phyloP scores from a whole-genome alignment of 2,888 invertebrate species.

The Nipponacmea schrenckii region DNA sequence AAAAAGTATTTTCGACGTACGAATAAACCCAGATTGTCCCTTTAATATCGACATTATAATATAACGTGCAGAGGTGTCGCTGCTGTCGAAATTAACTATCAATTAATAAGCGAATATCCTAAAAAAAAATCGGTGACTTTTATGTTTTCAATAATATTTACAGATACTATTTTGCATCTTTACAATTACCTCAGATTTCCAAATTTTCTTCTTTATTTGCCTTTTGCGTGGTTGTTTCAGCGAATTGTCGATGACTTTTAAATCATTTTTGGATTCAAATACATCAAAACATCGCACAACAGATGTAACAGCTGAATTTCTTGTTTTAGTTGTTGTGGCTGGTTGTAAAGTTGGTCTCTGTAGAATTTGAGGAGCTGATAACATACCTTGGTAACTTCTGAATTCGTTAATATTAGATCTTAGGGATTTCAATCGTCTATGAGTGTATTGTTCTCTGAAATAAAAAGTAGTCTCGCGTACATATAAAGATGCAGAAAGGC shows the following conservation, averaged over 20 bases:
- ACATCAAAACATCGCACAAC: constrained; percentile 14
- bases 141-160: too few relatives aligned
- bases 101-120: too few relatives aligned
- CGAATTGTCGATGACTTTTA: constrained; percentile 20
- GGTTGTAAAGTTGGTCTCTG: neutral
- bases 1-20: too few relatives aligned
- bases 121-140: too few relatives aligned
- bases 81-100: too few relatives aligned
- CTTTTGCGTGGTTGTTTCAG: constrained; percentile 20
- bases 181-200: neutral
- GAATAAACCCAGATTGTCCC: too few relatives aligned
- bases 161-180: neutral
- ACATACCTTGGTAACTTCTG: neutral
- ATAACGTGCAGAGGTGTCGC: too few relatives aligned
- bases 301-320: neutral
- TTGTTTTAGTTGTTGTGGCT: neutral
- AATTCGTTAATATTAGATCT: constrained; percentile 4
- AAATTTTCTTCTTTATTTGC: neutral
- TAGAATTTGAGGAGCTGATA: neutral
- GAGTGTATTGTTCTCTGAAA: constrained; percentile 40
- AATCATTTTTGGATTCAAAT: constrained; percentile 25
- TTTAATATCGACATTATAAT: too few relatives aligned
- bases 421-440: constrained; percentile 19
- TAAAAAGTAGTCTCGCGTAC: too few relatives aligned
- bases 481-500: too few relatives aligned